Base-by-base conservation (phyloP, 2,113 vertebrate species). In the Clupea harengus region DNA sequence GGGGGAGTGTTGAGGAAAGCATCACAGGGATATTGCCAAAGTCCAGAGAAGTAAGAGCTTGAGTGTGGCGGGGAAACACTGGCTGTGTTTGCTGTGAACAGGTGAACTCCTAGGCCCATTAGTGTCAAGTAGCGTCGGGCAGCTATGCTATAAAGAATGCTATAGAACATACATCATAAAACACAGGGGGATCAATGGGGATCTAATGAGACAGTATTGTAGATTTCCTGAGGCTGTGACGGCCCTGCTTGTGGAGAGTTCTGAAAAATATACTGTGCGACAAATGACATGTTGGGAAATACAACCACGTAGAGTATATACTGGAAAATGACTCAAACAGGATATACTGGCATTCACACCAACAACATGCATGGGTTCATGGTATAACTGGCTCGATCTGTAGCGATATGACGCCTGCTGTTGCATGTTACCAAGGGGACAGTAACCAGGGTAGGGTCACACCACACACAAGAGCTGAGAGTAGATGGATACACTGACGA, bases 381-480 rank as follows among this genome's bases (percentile, higher is more conserved):
- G 64, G 64, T 67, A 22, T n/a, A 25, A 64, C 57, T 57, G 52
- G 52, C 52, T 67, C 9, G 2, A 25, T 11, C 4, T 67, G 64
- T 7, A 67, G 64, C 9, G 64, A 67, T 25, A 28, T 67, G 60
- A 17, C 28, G 28, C 32, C n/a, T 25, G 7, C n/a, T 28, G n/a
- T 28, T 72, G 60, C 85, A 87, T 78, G 89, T 90, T 90, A 87
- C 90, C 88, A 90, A 89, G 89, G 91, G 90, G 86, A 92, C 89
- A 83, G 89, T 91, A 89, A 87, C 88, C 88, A 89, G 85, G 87
- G 86, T 82, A 45, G 60, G 75, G 86, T 90, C 85, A 88, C 72
- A 32, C 47, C 84, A 67, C 32, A 80, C 83, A 84, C 22, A 67
- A 84, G 28, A 83, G 46, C 83, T 39, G 32, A 54, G 83, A 28